Evolutionary conservation across 2,113 vertebrate species (phyloP).

Genomic region (Entelurus aequoreus): DNA sequence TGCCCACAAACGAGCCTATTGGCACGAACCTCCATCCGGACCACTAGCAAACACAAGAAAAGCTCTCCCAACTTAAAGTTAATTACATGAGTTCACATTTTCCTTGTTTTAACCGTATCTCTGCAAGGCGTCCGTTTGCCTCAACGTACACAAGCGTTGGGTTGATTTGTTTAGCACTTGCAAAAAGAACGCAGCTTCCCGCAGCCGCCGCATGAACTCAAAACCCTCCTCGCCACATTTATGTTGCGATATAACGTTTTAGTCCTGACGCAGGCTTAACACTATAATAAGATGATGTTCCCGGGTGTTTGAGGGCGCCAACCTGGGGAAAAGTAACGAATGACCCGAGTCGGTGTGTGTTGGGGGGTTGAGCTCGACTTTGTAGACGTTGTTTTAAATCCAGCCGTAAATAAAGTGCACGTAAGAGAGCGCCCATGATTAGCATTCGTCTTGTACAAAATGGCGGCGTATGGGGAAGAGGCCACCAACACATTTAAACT

Average conservation of each 20-base stretch:
- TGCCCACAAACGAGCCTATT: conserved; percentile 33
- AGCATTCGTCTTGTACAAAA: conserved; percentile 80
- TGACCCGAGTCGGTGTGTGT: conserved; percentile 4
- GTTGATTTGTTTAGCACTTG: conserved; percentile 10
- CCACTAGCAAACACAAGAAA: conserved; percentile 32
- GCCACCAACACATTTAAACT: conserved; percentile 79
- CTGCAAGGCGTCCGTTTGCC: conserved; percentile 49
- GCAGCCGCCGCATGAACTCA: conserved; percentile 42
- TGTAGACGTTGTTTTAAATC: conserved; percentile 60
- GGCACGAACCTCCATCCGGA: conserved; percentile 17
- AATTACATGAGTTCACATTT: conserved; percentile 73
- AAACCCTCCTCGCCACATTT: conserved; percentile 45
- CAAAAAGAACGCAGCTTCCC: conserved; percentile 47
- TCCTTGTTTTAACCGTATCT: conserved; percentile 76
- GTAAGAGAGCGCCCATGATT: conserved; percentile 81
- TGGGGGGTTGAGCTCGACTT: conserved; percentile 35
- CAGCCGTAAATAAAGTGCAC: conserved; percentile 75
- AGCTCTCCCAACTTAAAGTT: conserved; percentile 62
- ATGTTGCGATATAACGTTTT: conserved; percentile 70
- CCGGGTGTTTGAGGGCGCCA: conserved; percentile 15
- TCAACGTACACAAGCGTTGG: conserved; percentile 15
- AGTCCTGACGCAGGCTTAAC: conserved; percentile 58
- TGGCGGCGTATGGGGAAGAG: conserved; percentile 78
- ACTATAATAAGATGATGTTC: conserved; percentile 48
- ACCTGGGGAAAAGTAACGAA: conserved; percentile 38